Base-by-base conservation (phyloP, 35 echinoderm and acorn worm species). In the Stichopus chloronotus region DNA sequence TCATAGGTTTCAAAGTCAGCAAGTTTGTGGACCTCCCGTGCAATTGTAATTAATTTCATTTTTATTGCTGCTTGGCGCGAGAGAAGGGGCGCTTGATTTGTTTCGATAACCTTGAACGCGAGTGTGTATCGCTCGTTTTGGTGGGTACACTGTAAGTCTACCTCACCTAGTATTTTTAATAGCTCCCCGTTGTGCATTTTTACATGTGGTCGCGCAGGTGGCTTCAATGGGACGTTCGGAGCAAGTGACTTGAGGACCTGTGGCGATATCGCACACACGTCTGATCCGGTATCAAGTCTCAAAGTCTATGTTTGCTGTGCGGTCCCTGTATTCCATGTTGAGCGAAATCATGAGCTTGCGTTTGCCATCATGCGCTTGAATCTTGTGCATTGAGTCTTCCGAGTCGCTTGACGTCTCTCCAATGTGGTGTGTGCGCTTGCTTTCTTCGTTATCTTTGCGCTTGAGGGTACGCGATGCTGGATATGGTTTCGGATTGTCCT, bases 71-170 rank as follows among this genome's bases (percentile, higher is more conserved):
- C 61, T 63, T 6, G 56, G 8, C 23, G 56, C 6, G 76, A 78
- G 8, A 78, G 76, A 23, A 78, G 76, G 16, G 76, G 76, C 76
- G 56, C 87, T 63, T 89, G 87, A 59, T 20, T 53, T 60, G 87
- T 89, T 30, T 69, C 87, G 63, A 89, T 10, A 17, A 89, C 63
- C 87, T 89, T 89, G 63, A 89, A 89, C 56, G 87, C 54, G 52
- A 85, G 82, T 85, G 54, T 58, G 82, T 85, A 85, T n/a, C 82
- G 43, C 82, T 85, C 53, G 9, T 85, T 85, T 54, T 85, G 82
- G 54, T 85, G 53, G 82, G 82, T 85, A 56, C 82, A 85, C 82
- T 85, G n/a, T 85, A 85, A 30, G 56, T 85, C 82, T 54, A 56
- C 82, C 54, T 54, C 82, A 3, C 82, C 82, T 85, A 85, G 20